Evolutionary conservation across 1,140 invertebrate genomes (phyloP), one percentile per base, ranked within the genome.

Genomic region (Nylanderia fulva): DNA sequence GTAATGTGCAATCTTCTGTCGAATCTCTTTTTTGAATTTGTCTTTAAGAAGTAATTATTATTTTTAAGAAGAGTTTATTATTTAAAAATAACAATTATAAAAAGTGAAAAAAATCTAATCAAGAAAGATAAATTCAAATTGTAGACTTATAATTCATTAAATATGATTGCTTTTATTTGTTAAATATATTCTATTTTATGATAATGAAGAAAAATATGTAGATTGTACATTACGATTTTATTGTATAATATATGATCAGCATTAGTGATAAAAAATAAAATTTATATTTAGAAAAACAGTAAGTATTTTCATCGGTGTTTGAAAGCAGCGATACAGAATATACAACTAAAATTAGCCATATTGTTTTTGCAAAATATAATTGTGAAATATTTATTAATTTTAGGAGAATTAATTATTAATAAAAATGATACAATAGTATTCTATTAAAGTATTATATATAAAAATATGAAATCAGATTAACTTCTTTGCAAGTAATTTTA

Each of bases 1-100:
- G 52, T 82, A 52, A 82, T 60, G 66, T 66, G 9, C 66, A 82
- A 82, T 9, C 58, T 82, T 82, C 36, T 58, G 71, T 13, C 5
- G 21, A 45, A 45, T 15, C 29, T 3, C 11, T 15, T 45, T 45
- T 9, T 24, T 29, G 61, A 71, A 42, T 18, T 13, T 45, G 11
- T 45, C 1, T 6, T 18, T 24, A n/a, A n/a, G n/a, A n/a, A n/a
- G n/a, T n/a, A 36, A 71, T 42, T 33, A 42, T 24, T 42, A 9
- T 18, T 36, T 68, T 8, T 18, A 39, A n/a, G 15, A 11, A 2
- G 3, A 21, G 13, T 24, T 5, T 11, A 9, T 68, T 68, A 9
- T 68, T 68, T 68, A 68, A 3, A 33, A 0, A 64, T 29, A 48
- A 18, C 21, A 48, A 48, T 29, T 66, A 39, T 21, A 39, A 80